phyloP scores from a whole-genome alignment of 1,140 invertebrate species.

The Microplitis mediator region DNA sequence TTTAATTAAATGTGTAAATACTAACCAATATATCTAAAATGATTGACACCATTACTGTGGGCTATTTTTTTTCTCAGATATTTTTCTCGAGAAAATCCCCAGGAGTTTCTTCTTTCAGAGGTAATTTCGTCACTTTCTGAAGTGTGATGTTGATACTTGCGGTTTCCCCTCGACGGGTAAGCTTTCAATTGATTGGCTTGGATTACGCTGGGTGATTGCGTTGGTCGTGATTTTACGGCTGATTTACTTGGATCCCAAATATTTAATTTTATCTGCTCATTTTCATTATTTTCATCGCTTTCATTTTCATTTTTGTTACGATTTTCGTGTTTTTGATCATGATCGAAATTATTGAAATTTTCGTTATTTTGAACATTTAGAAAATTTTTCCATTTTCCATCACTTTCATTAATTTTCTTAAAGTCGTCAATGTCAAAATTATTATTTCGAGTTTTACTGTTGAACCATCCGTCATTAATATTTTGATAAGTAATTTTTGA shows the following conservation, averaged over 20 bases:
- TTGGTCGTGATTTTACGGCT: neutral
- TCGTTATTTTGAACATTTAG: too few species aligned
- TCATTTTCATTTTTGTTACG: too few species aligned
- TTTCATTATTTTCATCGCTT: too few species aligned
- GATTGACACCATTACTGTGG: slow-evolving; percentile 20
- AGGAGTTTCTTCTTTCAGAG: slow-evolving; percentile 12
- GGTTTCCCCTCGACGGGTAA: slow-evolving; percentile 15
- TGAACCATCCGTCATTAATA: too few species aligned
- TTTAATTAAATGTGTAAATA: neutral
- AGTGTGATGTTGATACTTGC: slow-evolving; percentile 23
- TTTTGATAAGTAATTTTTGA: too few species aligned
- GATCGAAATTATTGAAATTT: too few species aligned
- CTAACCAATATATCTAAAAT: slow-evolving; percentile 27
- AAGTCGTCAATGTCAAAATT: too few species aligned
- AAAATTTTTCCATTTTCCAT: too few species aligned
- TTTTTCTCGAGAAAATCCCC: neutral
- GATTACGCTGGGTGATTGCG: slow-evolving; percentile 15
- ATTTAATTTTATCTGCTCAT: neutral
- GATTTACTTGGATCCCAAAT: slow-evolving; percentile 17
- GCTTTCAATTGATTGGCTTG: slow-evolving; percentile 18
- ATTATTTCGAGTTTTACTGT: too few species aligned
- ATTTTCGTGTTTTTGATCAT: too few species aligned
- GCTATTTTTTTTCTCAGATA: slow-evolving; percentile 21
- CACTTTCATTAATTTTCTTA: too few species aligned
- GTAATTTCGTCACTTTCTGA: slow-evolving; percentile 3